Conservation (phyloP, 2,888 invertebrate genomes). For the Spilarctia lutea region DNA sequence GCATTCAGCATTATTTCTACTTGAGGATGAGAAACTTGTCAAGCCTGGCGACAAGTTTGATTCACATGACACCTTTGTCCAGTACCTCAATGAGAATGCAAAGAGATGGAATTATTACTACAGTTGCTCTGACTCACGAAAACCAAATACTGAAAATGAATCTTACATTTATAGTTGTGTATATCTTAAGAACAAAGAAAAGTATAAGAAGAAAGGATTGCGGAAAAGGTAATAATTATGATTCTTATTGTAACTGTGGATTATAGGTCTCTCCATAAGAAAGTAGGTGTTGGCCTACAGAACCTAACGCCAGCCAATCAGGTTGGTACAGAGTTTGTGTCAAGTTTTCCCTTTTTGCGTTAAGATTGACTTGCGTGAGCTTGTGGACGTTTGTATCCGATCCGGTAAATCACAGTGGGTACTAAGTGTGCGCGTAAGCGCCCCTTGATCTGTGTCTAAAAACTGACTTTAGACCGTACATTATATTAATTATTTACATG, state of each 20-base stretch:
- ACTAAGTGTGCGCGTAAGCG: too few relatives aligned
- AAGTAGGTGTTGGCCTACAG: too few relatives aligned
- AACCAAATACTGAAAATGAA: slow-evolving; percentile 52
- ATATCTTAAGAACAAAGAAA: slow-evolving; percentile 59
- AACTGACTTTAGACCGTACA: too few relatives aligned
- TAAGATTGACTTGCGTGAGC: too few relatives aligned
- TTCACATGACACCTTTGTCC: slow-evolving; percentile 59
- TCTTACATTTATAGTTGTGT: slow-evolving; percentile 61
- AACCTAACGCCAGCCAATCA: too few relatives aligned
- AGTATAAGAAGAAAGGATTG: slow-evolving; percentile 57
- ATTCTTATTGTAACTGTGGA: neutral
- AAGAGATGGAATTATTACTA: slow-evolving; percentile 63
- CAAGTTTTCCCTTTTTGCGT: too few relatives aligned
- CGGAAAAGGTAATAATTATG: slow-evolving; percentile 54
- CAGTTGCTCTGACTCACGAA: slow-evolving; percentile 62
- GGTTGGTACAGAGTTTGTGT: too few relatives aligned
- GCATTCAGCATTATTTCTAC: slow-evolving; percentile 52
- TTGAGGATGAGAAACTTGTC: slow-evolving; percentile 57
- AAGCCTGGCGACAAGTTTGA: slow-evolving; percentile 62
- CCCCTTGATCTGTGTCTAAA: too few relatives aligned
- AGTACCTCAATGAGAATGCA: slow-evolving; percentile 64
- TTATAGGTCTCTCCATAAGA: too few relatives aligned
- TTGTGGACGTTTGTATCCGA: too few relatives aligned
- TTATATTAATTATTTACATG: too few relatives aligned
- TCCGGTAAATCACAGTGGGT: too few relatives aligned